A percentile compares a stretch with the other conserved stretches of the same genome.
These are phyloP conservation scores for Sinocyclocheilus maitianheensis DNA, from an alignment of 2,113 vertebrate genomes.

Conservation along the genomic window DNA sequence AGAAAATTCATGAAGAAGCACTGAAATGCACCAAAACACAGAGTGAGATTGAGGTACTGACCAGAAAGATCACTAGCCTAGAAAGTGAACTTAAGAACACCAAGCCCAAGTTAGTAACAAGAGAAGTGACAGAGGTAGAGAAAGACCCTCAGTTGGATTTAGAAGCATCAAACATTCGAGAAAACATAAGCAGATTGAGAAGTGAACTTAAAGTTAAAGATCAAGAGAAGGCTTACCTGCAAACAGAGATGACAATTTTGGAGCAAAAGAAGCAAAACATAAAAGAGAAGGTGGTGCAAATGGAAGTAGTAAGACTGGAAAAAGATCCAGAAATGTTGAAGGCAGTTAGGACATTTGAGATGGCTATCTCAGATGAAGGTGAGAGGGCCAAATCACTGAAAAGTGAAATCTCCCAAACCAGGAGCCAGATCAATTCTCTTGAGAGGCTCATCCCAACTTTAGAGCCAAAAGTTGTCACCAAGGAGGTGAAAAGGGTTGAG, in stretches of 20 bases:
- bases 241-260: conserved; percentile 81
- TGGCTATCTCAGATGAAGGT: conserved; percentile 80
- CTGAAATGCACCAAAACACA: conserved; percentile 73
- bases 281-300: conserved; percentile 88
- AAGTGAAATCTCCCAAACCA: conserved; percentile 77
- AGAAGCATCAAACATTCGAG: conserved; percentile 77
- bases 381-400: conserved; percentile 74
- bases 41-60: conserved; percentile 75
- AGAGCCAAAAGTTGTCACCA: conserved; percentile 89
- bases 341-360: conserved; percentile 76
- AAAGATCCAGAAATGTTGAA: conserved; percentile 87
- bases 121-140: conserved; percentile 93
- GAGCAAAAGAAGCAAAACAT: conserved; percentile 82
- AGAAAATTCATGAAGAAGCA: conserved; percentile 77
- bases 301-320: conserved; percentile 90
- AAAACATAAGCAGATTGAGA: conserved; percentile 77
- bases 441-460: conserved; percentile 83
- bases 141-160: conserved; percentile 85
- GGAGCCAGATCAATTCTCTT: conserved; percentile 81
- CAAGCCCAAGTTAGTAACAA: conserved; percentile 85
- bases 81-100: conserved; percentile 73
- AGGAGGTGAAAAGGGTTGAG: conserved; percentile 90
- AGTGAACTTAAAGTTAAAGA: conserved; percentile 71
- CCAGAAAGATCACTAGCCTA: conserved; percentile 74
- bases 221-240: conserved; percentile 75